phyloP scores from a whole-genome alignment of 2,888 invertebrate species.

The Noctua comes region DNA sequence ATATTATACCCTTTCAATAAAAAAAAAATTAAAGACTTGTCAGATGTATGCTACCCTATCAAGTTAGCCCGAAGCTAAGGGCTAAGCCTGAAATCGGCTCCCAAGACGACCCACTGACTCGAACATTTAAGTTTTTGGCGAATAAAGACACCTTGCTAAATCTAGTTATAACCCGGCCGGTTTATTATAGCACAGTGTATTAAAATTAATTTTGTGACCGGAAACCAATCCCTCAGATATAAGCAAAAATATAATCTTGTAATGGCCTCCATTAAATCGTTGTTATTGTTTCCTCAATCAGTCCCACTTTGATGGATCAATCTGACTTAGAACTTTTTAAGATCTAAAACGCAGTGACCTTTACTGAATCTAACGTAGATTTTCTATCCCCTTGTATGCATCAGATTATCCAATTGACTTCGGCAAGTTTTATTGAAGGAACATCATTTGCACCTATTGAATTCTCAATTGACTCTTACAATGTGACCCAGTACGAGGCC shows the following conservation, averaged over 20 bases:
- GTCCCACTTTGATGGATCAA: not conserved
- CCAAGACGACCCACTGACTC: not conserved
- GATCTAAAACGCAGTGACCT: constrained; percentile 3
- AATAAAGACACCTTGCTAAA: not conserved
- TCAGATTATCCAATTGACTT: constrained; percentile 49
- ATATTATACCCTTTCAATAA: constrained; percentile 9
- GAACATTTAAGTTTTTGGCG: not conserved
- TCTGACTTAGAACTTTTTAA: constrained; percentile 1
- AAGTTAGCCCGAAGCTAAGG: not conserved
- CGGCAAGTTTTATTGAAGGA: constrained; percentile 21
- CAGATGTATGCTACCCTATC: not conserved
- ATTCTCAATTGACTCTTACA: constrained; percentile 47
- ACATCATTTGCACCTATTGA: constrained; percentile 47
- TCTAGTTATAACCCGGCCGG: not conserved
- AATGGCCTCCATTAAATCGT: not conserved
- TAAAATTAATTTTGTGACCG: not conserved
- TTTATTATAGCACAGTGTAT: not conserved
- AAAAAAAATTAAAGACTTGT: not conserved
- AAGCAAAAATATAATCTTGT: not conserved
- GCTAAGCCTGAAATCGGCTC: not conserved
- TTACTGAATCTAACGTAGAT: not conserved
- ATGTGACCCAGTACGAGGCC: constrained; percentile 15
- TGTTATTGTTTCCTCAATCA: not conserved
- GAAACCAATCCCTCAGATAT: not conserved
- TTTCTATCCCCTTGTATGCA: constrained; percentile 26